Conservation (phyloP, 2,888 invertebrate genomes). For the Drosophila emarginata region DNA sequence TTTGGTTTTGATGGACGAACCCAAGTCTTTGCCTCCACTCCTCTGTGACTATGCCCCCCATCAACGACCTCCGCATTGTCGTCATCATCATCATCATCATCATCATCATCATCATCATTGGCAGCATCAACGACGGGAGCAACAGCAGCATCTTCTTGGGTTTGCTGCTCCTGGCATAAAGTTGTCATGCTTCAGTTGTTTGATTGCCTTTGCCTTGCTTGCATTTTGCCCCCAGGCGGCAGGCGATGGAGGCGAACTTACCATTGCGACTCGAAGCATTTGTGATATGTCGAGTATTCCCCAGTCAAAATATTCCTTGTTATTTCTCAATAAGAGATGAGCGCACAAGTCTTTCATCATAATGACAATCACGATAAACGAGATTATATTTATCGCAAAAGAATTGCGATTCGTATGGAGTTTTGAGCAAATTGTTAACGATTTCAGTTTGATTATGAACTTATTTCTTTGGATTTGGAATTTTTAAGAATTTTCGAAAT, state of each 20-base stretch:
- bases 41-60: not conserved
- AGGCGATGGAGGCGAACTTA: slow-evolving; percentile 13
- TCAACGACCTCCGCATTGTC: slow-evolving; percentile 12
- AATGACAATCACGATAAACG: not conserved
- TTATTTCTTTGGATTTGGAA: no score
- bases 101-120: slow-evolving; percentile 35
- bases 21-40: slow-evolving; percentile 18
- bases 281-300: slow-evolving; percentile 52
- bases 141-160: slow-evolving; percentile 38
- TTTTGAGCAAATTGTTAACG: no score
- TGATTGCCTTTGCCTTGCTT: slow-evolving; percentile 74
- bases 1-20: slow-evolving; percentile 15
- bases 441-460: no score
- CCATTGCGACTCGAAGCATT: slow-evolving; percentile 3
- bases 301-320: slow-evolving; percentile 55
- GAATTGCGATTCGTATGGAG: no score
- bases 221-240: slow-evolving; percentile 62
- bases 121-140: slow-evolving; percentile 25
- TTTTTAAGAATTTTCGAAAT: no score
- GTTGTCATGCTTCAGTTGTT: slow-evolving; percentile 76
- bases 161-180: slow-evolving; percentile 71
- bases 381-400: not conserved
- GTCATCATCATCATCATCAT: slow-evolving; percentile 21
- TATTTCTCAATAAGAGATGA: slow-evolving; percentile 34
- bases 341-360: not conserved